A percentile compares a stretch with the other conserved stretches of the same genome.
Conservation (phyloP, 2,113 vertebrate species). For the Nettapus auritus region DNA sequence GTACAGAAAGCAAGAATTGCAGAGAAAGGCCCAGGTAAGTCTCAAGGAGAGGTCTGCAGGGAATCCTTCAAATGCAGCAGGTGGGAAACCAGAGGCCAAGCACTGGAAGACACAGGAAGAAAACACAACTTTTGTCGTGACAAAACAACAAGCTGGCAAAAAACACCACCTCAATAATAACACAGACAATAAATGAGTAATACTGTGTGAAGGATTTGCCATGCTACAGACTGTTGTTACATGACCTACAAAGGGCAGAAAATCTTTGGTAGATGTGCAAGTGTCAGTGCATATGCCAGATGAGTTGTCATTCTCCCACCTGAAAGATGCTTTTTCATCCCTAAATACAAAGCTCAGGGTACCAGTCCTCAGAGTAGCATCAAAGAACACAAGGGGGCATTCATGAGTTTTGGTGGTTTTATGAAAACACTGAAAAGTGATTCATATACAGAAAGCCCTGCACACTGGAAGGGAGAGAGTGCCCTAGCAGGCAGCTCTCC, state of each 20-base stretch:
- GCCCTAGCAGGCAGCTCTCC: background rate
- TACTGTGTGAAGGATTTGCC: background rate
- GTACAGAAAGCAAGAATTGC: background rate
- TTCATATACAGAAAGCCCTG: background rate
- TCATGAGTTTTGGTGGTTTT: background rate
- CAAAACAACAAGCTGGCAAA: background rate
- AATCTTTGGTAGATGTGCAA: background rate
- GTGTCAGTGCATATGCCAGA: background rate
- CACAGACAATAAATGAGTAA: background rate
- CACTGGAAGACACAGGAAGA: background rate
- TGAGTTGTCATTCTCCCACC: background rate
- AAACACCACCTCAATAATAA: fast-evolving
- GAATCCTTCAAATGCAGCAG: background rate
- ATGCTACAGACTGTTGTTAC: background rate
- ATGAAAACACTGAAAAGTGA: background rate
- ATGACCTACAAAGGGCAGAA: background rate
- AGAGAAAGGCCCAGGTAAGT: background rate
- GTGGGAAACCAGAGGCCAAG: background rate
- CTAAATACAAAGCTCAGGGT: background rate
- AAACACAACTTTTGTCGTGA: background rate
- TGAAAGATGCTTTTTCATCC: background rate
- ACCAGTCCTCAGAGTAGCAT: background rate
- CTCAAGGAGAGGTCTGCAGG: background rate
- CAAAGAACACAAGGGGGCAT: background rate
- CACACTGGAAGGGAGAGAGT: too few relatives aligned